These are phyloP conservation scores for Eupithecia inturbata DNA, from an alignment of 2,888 invertebrate species.

Conservation along the genomic window DNA sequence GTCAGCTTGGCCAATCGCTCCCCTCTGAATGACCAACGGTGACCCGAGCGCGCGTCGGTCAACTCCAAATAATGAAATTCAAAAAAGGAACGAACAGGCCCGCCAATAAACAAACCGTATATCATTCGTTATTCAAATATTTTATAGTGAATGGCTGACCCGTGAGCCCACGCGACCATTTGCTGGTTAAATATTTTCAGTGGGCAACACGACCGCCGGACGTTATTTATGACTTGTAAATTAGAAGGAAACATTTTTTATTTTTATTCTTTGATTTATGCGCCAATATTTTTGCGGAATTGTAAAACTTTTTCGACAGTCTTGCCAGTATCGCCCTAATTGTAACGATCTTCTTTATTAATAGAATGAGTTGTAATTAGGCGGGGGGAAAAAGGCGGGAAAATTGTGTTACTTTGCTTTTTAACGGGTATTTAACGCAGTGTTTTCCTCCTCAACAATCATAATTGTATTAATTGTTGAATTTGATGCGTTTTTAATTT, in stretches of 20 bases:
- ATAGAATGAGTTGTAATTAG: slow-evolving; percentile 80
- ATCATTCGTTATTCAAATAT: slow-evolving; percentile 83
- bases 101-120: slow-evolving; percentile 84
- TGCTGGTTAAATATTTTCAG: slow-evolving; percentile 81
- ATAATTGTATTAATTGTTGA: slow-evolving; percentile 79
- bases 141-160: slow-evolving; percentile 81
- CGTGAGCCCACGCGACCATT: slow-evolving; percentile 81
- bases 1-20: slow-evolving; percentile 66
- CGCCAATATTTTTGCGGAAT: slow-evolving; percentile 40
- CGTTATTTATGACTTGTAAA: slow-evolving; percentile 77
- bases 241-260: slow-evolving; percentile 56
- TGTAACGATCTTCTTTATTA: slow-evolving; percentile 79
- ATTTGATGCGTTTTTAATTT: slow-evolving; percentile 58
- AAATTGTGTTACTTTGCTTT: slow-evolving; percentile 77
- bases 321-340: slow-evolving; percentile 62
- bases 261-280: slow-evolving; percentile 43
- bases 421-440: slow-evolving; percentile 73
- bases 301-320: slow-evolving; percentile 33
- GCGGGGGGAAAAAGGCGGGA: slow-evolving; percentile 78
- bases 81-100: slow-evolving; percentile 78
- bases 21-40: slow-evolving; percentile 72
- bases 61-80: slow-evolving; percentile 74
- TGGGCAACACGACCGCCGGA: slow-evolving; percentile 71
- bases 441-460: slow-evolving; percentile 73
- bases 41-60: slow-evolving; percentile 79